These are phyloP conservation scores for Idaea dimidiata DNA, from an alignment of 2,888 invertebrate species.

Conservation along the genomic window DNA sequence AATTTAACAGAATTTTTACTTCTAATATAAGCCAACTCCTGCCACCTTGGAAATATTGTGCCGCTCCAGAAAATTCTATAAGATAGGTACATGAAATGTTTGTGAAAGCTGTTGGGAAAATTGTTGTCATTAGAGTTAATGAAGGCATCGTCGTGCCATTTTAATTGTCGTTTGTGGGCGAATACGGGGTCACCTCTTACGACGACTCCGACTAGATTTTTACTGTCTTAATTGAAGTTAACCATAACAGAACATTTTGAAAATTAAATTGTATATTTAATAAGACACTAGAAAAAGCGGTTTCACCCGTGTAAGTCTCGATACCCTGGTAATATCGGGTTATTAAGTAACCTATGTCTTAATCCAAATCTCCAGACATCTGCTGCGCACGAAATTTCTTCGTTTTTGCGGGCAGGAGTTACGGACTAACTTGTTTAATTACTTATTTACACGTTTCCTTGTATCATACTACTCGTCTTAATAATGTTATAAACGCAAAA, in stretches of 20 bases:
- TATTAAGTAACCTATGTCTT: no score
- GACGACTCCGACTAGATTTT: background rate
- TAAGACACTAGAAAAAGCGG: no score
- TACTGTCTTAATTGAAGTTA: background rate
- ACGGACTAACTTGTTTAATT: no score
- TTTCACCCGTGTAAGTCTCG: no score
- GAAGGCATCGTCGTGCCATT: background rate
- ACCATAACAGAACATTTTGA: background rate
- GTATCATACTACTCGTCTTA: no score
- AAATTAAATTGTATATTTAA: no score
- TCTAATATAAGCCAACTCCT: background rate
- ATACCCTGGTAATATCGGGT: no score
- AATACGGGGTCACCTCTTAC: background rate
- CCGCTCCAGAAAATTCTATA: background rate
- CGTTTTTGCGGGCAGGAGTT: no score
- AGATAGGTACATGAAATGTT: background rate
- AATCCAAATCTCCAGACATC: no score
- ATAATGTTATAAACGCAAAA: no score
- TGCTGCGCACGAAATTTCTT: no score
- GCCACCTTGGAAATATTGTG: background rate
- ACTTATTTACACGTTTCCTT: no score
- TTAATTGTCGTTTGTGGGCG: slow-evolving; percentile 4
- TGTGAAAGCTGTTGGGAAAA: background rate
- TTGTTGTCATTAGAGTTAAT: background rate
- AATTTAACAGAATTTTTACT: background rate